Percentiles rank a stretch among this genome's conserved stretches.
These are phyloP conservation scores for Drosophila sucinea DNA, from an alignment of 1,140 invertebrate species.

Conservation along the genomic window DNA sequence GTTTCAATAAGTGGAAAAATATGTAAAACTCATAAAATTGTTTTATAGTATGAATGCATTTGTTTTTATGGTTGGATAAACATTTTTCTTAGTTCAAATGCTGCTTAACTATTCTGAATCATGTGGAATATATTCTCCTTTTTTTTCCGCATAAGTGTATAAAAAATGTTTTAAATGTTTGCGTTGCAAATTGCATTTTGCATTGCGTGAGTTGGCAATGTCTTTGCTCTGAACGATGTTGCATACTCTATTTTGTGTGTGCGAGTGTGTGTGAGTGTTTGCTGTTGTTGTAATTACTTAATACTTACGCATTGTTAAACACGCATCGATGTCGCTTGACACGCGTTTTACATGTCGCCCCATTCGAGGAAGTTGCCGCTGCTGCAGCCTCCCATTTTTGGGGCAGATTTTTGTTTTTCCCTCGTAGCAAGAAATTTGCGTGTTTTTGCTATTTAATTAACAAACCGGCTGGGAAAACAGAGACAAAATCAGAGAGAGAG, in stretches of 20 bases:
- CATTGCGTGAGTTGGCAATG: constrained; percentile 50
- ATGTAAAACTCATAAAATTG: no score
- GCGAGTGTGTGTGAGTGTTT: not conserved
- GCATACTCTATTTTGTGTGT: constrained; percentile 27
- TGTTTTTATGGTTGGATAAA: no score
- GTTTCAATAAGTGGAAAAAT: no score
- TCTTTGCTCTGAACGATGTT: constrained; percentile 20
- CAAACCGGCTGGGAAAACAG: constrained; percentile 62
- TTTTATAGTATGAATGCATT: no score
- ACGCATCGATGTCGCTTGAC: constrained; percentile 70
- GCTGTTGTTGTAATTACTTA: constrained; percentile 71
- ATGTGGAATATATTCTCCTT: not conserved
- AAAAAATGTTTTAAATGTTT: constrained; percentile 37
- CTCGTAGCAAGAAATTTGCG: constrained; percentile 59
- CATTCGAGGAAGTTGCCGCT: constrained; percentile 59
- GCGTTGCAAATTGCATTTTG: constrained; percentile 52
- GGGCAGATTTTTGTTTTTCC: constrained; percentile 40
- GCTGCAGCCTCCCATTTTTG: constrained; percentile 50
- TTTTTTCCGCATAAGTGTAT: not conserved
- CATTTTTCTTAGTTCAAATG: no score
- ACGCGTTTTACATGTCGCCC: constrained; percentile 72
- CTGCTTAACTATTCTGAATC: no score
- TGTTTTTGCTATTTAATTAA: constrained; percentile 74
- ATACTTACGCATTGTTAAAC: constrained; percentile 75
- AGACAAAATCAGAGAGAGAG: constrained; percentile 7